Base-by-base conservation (phyloP, 2,888 invertebrate genomes). In the Hydrotaea cyrtoneurina region DNA sequence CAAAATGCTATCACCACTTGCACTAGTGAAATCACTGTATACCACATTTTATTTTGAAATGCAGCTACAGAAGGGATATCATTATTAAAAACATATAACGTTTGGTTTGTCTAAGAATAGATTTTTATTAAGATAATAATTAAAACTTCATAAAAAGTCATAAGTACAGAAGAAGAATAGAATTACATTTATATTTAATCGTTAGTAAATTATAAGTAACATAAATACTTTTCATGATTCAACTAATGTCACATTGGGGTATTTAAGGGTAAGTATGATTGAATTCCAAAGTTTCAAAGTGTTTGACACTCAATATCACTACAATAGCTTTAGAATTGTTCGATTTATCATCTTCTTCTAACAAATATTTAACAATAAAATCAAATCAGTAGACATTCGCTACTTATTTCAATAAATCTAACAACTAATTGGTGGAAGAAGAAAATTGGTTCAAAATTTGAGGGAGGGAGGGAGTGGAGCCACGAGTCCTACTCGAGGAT, bases 281-380 rank as follows among this genome's bases (percentile, higher is more conserved):
- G 71, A 75, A 78, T 81, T 75, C 39, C 31, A 71, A 71, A 31
- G 19, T 82, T 80, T 26, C 59, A 69, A 81, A 85, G 85, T 85
- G 85, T 85, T 85, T 79, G 69, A 85, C 85, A 85, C 85, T 79
- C 21, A 80, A 75, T 80, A 82, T 82, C 85, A 77, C 82, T 85
- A 50, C 78, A 43, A 26, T n/a, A 31, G n/a, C n/a, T 64, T 64
- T 64, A 59, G 59, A 64, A 17, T 64, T 64, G 10, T 26, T 62
- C 39, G 39, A 39, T 39, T 53, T 21, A 21, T 55, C 17, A 21
- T 39, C 13, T 39, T 39, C 39, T 39, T 3, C 31, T 39, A 39
- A 39, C 39, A 39, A 39, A 39, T 39, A 39, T 39, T 39, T 13
- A 39, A 39, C 39, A 13, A 39, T 10, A 11, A 39, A 39, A 39